phyloP scores from a whole-genome alignment of 2,888 invertebrate genomes.

The Cosmopolites sordidus region DNA sequence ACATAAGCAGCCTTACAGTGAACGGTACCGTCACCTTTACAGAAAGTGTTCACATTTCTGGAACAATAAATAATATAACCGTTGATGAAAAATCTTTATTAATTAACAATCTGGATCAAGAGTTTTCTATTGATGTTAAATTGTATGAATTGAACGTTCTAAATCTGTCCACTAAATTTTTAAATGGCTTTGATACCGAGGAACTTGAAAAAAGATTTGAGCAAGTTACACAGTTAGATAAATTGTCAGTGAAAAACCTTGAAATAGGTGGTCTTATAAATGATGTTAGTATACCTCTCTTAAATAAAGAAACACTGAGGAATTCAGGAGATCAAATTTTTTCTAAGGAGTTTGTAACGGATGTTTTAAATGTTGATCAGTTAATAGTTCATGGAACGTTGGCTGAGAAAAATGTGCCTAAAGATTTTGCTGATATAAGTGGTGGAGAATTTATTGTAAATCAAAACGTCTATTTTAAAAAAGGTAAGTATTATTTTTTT shows the following conservation, averaged over 20 bases:
- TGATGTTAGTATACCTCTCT: slow-evolving; percentile 45
- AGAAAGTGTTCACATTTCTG: slow-evolving; percentile 33
- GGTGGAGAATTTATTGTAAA: slow-evolving; percentile 47
- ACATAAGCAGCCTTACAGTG: slow-evolving; percentile 34
- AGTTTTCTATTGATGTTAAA: slow-evolving; percentile 35
- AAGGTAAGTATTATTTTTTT: no score
- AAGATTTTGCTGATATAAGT: slow-evolving; percentile 45
- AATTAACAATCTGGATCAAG: slow-evolving; percentile 40
- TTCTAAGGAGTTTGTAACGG: slow-evolving; percentile 40
- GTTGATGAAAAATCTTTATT: slow-evolving; percentile 38
- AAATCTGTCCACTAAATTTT: slow-evolving; percentile 15
- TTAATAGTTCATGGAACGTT: slow-evolving; percentile 30
- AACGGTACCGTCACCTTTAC: slow-evolving; percentile 39
- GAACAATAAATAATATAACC: slow-evolving; percentile 38
- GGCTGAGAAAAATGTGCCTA: slow-evolving; percentile 31
- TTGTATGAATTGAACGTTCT: slow-evolving; percentile 7
- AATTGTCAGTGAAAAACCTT: slow-evolving; percentile 46
- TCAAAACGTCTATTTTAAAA: slow-evolving; percentile 48
- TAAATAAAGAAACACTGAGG: slow-evolving; percentile 51
- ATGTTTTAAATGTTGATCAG: slow-evolving; percentile 41
- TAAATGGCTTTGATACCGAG: slow-evolving; percentile 36
- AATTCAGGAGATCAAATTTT: slow-evolving; percentile 51
- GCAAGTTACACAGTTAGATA: slow-evolving; percentile 18
- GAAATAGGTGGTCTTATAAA: slow-evolving; percentile 51
- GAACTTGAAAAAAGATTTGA: not conserved